Evolutionary conservation across 2,113 vertebrate genomes (phyloP).

Genomic region (Bufo gargarizans): DNA sequence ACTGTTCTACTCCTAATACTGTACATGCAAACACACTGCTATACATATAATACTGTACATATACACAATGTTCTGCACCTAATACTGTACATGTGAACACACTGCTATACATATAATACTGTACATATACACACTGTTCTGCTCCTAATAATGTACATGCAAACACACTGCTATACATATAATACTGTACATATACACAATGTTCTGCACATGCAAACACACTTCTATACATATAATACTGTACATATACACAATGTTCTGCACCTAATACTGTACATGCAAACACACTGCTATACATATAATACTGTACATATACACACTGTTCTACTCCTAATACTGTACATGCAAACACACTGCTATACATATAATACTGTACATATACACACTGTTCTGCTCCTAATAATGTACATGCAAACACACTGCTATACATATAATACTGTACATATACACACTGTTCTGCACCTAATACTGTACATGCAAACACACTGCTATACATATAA

Average conservation of each 20-base stretch:
- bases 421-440: no score
- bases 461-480: no score
- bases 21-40: not conserved
- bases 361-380: not conserved
- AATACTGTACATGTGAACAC: not conserved
- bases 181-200: not conserved
- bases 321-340: not conserved
- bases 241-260: no score
- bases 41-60: no score
- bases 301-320: not conserved
- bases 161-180: not conserved
- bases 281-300: no score
- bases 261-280: no score
- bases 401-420: not conserved
- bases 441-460: no score
- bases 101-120: not conserved
- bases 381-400: no score
- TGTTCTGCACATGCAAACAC: not conserved
- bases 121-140: no score
- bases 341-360: not conserved
- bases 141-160: no score
- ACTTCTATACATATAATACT: no score
- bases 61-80: not conserved
- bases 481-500: no score
- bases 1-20: not conserved